These are phyloP conservation scores for Synchiropus splendidus DNA, from an alignment of 2,113 vertebrate genomes.

Conservation along the genomic window DNA sequence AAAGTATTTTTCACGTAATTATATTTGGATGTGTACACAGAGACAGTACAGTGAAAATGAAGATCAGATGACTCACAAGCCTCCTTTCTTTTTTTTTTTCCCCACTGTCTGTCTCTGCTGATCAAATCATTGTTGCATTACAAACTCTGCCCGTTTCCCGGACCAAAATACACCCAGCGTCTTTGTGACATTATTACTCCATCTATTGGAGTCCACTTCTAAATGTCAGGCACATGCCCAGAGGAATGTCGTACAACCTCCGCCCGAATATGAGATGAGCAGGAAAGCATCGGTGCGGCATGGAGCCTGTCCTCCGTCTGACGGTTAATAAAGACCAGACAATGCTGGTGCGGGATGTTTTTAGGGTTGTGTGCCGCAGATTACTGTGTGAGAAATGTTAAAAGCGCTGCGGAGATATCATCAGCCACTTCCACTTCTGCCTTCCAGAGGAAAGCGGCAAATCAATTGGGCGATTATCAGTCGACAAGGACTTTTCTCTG, in stretches of 20 bases:
- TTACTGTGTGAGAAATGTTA: conserved; percentile 17
- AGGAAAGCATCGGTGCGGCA: conserved; percentile 13
- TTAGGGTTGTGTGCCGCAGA: conserved; percentile 19
- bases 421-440: conserved; percentile 28
- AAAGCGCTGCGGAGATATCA: conserved; percentile 4
- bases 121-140: conserved; percentile 38
- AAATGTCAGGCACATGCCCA: conserved; percentile 59
- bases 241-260: conserved; percentile 49
- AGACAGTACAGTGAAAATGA: too few species aligned
- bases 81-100: too few species aligned
- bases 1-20: too few species aligned
- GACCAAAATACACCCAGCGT: conserved; percentile 37
- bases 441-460: conserved; percentile 6
- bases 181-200: conserved; percentile 54
- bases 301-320: conserved; percentile 7
- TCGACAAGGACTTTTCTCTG: background rate
- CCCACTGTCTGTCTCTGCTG: conserved; percentile 18
- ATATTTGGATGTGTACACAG: too few species aligned
- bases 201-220: conserved; percentile 49
- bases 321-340: conserved; percentile 47
- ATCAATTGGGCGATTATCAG: conserved; percentile 23
- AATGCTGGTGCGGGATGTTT: conserved; percentile 26
- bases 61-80: too few species aligned
- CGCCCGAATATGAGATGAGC: conserved; percentile 48
- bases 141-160: conserved; percentile 29